A percentile compares a stretch with the other conserved stretches of the same genome.
Conservation (phyloP, 2,797 vertebrate genomes). For the Lepus oiostolus region DNA sequence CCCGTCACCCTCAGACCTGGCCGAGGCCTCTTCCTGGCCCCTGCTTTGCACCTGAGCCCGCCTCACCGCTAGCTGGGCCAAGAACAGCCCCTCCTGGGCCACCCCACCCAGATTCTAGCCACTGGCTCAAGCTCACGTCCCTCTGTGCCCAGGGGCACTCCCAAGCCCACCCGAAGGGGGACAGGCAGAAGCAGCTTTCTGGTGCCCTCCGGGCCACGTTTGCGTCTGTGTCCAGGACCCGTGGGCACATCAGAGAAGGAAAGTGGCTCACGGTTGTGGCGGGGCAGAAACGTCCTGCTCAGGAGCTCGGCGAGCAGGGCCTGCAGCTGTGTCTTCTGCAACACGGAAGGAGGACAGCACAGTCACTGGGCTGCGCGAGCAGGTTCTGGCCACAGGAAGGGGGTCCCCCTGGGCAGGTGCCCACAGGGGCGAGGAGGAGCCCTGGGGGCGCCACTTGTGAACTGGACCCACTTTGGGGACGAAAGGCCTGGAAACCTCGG, state of each 20-base stretch:
- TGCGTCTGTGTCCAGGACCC: accelerated
- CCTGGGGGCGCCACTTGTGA: background rate
- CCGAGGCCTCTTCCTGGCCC: background rate
- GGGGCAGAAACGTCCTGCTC: background rate
- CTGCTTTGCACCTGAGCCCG: background rate
- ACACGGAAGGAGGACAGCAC: background rate
- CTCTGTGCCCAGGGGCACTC: background rate
- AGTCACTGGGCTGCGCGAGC: background rate
- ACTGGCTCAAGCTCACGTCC: too few relatives aligned
- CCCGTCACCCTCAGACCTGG: background rate
- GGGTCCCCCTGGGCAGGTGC: background rate
- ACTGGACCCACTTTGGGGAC: background rate
- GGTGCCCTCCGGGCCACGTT: background rate
- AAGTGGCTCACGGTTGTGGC: background rate
- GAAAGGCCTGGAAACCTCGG: background rate
- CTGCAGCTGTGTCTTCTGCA: background rate
- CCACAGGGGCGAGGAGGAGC: background rate
- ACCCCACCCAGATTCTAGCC: too few relatives aligned
- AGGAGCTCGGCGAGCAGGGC: background rate
- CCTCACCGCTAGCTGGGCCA: background rate
- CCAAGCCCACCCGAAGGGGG: background rate
- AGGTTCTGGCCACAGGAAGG: background rate
- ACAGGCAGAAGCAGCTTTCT: background rate
- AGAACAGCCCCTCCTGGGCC: too few relatives aligned
- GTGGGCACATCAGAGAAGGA: background rate